Evolutionary conservation across 2,888 invertebrate species (phyloP).

Genomic region (Ichneumoninae sp.): DNA sequence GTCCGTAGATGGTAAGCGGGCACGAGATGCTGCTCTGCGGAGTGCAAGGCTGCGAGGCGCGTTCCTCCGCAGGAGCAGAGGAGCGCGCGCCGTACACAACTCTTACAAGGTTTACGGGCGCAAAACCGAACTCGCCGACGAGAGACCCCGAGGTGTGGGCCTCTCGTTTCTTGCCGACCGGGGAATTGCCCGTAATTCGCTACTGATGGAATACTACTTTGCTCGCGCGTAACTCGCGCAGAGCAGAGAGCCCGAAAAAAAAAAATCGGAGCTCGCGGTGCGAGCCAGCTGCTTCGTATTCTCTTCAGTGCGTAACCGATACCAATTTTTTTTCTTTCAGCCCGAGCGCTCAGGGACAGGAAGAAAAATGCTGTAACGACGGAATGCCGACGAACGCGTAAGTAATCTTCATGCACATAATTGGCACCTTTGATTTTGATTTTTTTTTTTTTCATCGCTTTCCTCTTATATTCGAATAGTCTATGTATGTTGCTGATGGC

Average conservation of each 20-base stretch:
- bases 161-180: conserved; percentile 36
- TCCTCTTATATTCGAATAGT: not conserved
- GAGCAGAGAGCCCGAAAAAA: conserved; percentile 16
- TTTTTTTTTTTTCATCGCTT: not conserved
- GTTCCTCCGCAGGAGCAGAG: not conserved
- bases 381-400: conserved; percentile 8
- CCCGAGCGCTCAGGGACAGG: not conserved
- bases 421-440: conserved; percentile 9
- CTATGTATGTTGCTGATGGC: not conserved
- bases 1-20: conserved; percentile 58
- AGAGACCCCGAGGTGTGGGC: conserved; percentile 36
- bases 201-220: conserved; percentile 71
- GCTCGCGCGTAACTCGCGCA: conserved; percentile 64
- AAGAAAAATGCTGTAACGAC: conserved; percentile 29
- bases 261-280: conserved; percentile 37
- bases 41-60: not conserved
- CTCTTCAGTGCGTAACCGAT: conserved; percentile 4
- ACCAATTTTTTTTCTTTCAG: conserved; percentile 19
- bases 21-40: not conserved
- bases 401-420: conserved; percentile 11
- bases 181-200: conserved; percentile 69
- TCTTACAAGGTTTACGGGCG: conserved; percentile 66
- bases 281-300: not conserved
- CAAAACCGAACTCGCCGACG: conserved; percentile 65
- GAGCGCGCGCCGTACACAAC: conserved; percentile 29